Base-by-base conservation (phyloP, 2,113 vertebrate species). In the Tichodroma muraria region DNA sequence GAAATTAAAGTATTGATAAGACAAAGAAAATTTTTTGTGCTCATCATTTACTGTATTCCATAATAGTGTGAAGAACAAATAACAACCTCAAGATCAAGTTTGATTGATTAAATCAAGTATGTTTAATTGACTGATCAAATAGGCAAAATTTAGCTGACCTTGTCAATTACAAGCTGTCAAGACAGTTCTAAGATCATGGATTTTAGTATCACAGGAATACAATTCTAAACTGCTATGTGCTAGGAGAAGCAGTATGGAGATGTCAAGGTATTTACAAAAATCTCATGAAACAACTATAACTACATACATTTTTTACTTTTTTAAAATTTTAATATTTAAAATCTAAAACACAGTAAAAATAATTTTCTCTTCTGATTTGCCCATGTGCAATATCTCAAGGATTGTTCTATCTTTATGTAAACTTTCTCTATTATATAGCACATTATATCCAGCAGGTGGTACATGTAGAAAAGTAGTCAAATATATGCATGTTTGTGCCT, bases 291-390 rank as follows among this genome's bases (percentile, higher is more conserved):
- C 8, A 47, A 31, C 27, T 60, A 31, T 9, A 11, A 47, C 6
- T n/a, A 30, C 0, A 3, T 27, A 33, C 0, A 27, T n/a, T 53
- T 73, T 78, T 22, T 27, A 24, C 7, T 27, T 47, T 70, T 45
- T 2, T 5, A 6, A 13, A 20, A 68, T 31, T n/a, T 71, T 40
- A 60, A n/a, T 11, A 33, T 84, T 60, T 72, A 50, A 56, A 61
- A 84, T 59, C 6, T 47, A 47, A 59, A 78, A 8, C 12, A 33
- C 4, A 35, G 30, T 15, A 57, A 47, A 64, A 42, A 17, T 15
- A 18, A 8, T 17, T 69, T 54, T 50, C 17, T 63, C 10, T 59
- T 78, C 53, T 63, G 15, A 78, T n/a, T 13, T 65, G 16, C 13
- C 25, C 9, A 4, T 35, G 31, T 37, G 13, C 6, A 64, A 42